Evolutionary conservation across 1,140 invertebrate genomes (phyloP).

Genomic region (Pteromalus puparum): DNA sequence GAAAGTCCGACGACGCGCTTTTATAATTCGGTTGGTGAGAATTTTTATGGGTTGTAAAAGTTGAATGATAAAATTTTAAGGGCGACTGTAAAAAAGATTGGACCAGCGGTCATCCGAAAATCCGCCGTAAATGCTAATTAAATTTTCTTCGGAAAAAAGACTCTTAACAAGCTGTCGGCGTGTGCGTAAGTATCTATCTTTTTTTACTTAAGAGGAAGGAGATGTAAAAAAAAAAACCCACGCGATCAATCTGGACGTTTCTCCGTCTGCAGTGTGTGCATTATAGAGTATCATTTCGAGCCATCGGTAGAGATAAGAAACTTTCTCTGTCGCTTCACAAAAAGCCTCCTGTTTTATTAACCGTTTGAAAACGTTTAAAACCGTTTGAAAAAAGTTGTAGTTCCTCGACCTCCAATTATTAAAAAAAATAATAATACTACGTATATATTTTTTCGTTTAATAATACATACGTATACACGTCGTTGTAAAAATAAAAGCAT

Average conservation of each 20-base stretch:
- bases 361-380: too few relatives aligned
- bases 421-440: not conserved
- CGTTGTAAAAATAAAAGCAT: not conserved
- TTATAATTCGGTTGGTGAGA: too few relatives aligned
- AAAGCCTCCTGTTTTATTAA: not conserved
- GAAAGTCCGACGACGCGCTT: not conserved
- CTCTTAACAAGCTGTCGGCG: not conserved
- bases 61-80: not conserved
- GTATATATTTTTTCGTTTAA: not conserved
- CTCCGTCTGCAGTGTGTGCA: not conserved
- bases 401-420: not conserved
- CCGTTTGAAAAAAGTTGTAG: not conserved
- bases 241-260: not conserved
- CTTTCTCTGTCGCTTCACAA: conserved; percentile 2
- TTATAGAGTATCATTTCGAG: not conserved
- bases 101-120: not conserved
- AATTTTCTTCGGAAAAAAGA: conserved; percentile 11
- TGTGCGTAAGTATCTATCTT: not conserved
- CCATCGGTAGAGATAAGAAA: not conserved
- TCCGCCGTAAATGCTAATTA: not conserved
- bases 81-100: not conserved
- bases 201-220: not conserved
- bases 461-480: not conserved
- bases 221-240: not conserved
- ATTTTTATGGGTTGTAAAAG: conserved; percentile 1